phyloP scores from a whole-genome alignment of 2,888 invertebrate genomes.

The Eupeodes luniger region DNA sequence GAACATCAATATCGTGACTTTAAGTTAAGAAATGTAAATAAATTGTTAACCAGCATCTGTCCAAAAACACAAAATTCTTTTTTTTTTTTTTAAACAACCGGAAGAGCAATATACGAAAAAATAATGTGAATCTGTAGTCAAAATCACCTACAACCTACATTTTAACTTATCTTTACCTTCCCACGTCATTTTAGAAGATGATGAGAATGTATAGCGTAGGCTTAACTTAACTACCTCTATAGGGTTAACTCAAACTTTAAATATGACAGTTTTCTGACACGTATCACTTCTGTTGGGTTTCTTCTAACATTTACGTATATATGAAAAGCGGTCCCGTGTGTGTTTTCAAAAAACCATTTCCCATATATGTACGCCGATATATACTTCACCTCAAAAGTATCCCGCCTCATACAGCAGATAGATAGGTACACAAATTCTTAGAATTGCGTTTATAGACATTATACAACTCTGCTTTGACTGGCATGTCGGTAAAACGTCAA shows the following conservation, averaged over 20 bases:
- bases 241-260: constrained; percentile 19
- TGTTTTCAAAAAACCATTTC: constrained; percentile 61
- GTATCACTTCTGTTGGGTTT: constrained; percentile 64
- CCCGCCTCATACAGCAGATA: constrained; percentile 26
- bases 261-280: constrained; percentile 63
- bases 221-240: constrained; percentile 30
- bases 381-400: constrained; percentile 32
- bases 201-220: not conserved
- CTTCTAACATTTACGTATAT: not conserved
- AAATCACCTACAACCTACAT: constrained; percentile 24
- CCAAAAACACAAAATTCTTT: not conserved
- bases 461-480: constrained; percentile 12
- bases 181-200: constrained; percentile 26
- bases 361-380: not conserved
- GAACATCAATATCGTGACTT: constrained; percentile 31
- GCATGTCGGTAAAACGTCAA: constrained; percentile 58
- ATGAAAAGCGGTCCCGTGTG: constrained; percentile 37
- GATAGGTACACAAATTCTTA: constrained; percentile 45
- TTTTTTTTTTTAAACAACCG: constrained; percentile 42
- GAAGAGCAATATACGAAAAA: constrained; percentile 33
- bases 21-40: constrained; percentile 38
- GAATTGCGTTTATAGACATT: constrained; percentile 62
- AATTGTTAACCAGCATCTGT: constrained; percentile 30
- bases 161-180: constrained; percentile 32
- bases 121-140: constrained; percentile 4